Conservation (phyloP, 1,140 invertebrate species). For the Aphidius gifuensis region DNA sequence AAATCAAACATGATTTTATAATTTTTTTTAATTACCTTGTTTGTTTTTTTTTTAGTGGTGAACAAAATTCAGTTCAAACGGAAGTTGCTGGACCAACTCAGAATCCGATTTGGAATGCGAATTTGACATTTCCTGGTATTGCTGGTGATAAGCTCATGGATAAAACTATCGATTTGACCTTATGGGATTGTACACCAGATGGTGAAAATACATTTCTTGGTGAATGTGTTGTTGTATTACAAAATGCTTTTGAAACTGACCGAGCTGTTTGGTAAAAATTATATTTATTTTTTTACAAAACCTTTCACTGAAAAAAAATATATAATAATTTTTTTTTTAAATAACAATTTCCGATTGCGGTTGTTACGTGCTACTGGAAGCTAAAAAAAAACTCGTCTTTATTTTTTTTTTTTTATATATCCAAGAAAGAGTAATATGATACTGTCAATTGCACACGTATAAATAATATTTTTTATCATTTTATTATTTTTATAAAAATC, state of each 20-base stretch:
- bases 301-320: too few relatives aligned
- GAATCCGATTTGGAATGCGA: conserved; percentile 87
- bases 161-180: conserved; percentile 76
- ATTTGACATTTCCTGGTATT: conserved; percentile 75
- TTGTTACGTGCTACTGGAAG: background rate
- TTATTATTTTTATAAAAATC: background rate
- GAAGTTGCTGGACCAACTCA: conserved; percentile 78
- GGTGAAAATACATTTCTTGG: conserved; percentile 79
- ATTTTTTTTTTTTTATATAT: background rate
- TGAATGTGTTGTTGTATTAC: conserved; percentile 76
- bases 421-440: background rate
- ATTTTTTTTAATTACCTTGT: background rate
- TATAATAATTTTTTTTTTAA: background rate
- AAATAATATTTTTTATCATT: background rate
- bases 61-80: conserved; percentile 71
- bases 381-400: too few relatives aligned
- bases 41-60: conserved; percentile 56
- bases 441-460: background rate
- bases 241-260: conserved; percentile 81
- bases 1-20: background rate
- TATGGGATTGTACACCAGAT: conserved; percentile 82
- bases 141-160: conserved; percentile 75
- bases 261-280: conserved; percentile 70
- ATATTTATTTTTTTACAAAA: conserved; percentile 8
- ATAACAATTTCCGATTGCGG: background rate